phyloP scores from a whole-genome alignment of 1,140 invertebrate species.

The Neoseiulus cucumeris region DNA sequence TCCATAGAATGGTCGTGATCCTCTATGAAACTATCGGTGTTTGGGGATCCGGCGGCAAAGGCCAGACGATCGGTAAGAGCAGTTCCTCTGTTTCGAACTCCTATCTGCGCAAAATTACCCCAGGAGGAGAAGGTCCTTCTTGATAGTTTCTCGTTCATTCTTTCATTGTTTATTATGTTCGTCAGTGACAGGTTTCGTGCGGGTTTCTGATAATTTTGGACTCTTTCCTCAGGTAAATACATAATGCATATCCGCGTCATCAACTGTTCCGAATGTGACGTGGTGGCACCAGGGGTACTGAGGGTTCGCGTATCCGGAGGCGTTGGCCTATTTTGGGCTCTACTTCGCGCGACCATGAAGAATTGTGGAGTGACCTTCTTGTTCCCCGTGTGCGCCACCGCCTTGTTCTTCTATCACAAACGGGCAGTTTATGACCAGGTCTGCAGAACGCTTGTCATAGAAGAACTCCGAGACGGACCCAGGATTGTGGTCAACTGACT shows the following conservation, averaged over 20 bases:
- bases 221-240: slow-evolving; percentile 2
- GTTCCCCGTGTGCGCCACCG: neutral
- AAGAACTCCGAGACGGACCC: neutral
- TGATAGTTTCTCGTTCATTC: too few relatives aligned
- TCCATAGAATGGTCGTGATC: neutral
- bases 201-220: too few relatives aligned
- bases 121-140: too few relatives aligned
- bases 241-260: slow-evolving; percentile 5
- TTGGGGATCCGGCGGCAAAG: neutral
- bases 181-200: too few relatives aligned
- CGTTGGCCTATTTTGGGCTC: neutral
- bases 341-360: slow-evolving; percentile 1
- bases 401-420: neutral
- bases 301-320: neutral
- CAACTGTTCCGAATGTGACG: neutral
- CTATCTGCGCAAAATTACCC: too few relatives aligned
- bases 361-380: slow-evolving; percentile 2
- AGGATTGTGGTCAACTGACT: slow-evolving; percentile 7
- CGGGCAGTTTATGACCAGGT: slow-evolving; percentile 5
- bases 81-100: too few relatives aligned
- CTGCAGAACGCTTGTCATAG: neutral
- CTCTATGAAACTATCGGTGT: neutral
- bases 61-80: neutral
- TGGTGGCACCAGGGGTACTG: neutral
- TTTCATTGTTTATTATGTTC: too few relatives aligned